Evolutionary conservation across 2,113 vertebrate species (phyloP).

Genomic region (Pseudorasbora parva): DNA sequence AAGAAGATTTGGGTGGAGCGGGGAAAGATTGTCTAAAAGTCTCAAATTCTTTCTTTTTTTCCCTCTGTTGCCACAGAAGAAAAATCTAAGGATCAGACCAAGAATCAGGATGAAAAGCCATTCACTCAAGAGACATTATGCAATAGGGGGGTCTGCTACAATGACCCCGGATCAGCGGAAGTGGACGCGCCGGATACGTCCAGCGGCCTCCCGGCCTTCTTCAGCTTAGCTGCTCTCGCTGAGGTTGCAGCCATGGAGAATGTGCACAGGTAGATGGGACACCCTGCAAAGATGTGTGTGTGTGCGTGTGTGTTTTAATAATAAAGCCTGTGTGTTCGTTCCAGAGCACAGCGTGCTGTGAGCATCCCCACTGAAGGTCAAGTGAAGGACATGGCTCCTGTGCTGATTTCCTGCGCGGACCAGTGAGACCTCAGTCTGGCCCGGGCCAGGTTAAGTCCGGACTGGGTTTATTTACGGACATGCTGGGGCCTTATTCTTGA

Average conservation of each 20-base stretch:
- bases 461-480: conserved; percentile 67
- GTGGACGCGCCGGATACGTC: conserved; percentile 80
- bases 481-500: conserved; percentile 76
- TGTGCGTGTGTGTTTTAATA: background rate
- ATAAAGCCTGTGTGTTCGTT: conserved; percentile 58
- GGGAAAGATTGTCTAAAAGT: background rate
- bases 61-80: conserved; percentile 80
- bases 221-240: conserved; percentile 96
- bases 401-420: conserved; percentile 98
- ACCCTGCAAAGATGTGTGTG: background rate
- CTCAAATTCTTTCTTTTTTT: background rate
- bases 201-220: conserved; percentile 84
- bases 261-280: conserved; percentile 84
- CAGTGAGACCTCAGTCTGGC: conserved; percentile 84
- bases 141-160: conserved; percentile 79
- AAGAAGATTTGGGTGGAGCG: background rate
- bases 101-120: conserved; percentile 83
- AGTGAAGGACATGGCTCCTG: conserved; percentile 93
- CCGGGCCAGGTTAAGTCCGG: conserved; percentile 33
- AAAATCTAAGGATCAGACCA: conserved; percentile 84
- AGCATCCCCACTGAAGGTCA: conserved; percentile 85
- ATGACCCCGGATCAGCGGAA: conserved; percentile 72
- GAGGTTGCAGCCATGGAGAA: conserved; percentile 99
- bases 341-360: conserved; percentile 89
- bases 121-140: conserved; percentile 82